These are phyloP conservation scores for Steinernema feltiae DNA, from an alignment of 1,140 invertebrate species.

Conservation along the genomic window DNA sequence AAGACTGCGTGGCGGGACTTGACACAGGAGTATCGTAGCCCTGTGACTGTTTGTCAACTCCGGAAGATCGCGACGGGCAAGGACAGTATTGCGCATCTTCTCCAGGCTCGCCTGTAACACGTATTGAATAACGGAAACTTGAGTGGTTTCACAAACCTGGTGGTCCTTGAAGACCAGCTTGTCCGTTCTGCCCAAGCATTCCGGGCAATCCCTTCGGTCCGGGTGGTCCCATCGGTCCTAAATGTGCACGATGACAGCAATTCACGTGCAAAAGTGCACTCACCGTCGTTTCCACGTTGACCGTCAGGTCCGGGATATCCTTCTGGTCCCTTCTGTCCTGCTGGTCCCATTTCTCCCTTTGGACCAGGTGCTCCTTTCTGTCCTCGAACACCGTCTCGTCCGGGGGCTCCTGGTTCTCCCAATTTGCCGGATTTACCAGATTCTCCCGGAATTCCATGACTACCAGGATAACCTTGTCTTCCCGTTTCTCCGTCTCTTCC, in stretches of 20 bases:
- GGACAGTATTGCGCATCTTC: conserved; percentile 42
- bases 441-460: conserved; percentile 36
- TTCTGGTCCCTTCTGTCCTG: conserved; percentile 40
- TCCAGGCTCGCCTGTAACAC: neutral
- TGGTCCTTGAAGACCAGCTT: conserved; percentile 30
- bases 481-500: conserved; percentile 22
- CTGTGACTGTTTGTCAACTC: conserved; percentile 31
- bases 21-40: conserved; percentile 1
- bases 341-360: conserved; percentile 3
- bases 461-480: conserved; percentile 15
- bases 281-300: conserved; percentile 43
- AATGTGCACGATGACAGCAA: conserved; percentile 11
- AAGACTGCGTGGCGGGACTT: neutral
- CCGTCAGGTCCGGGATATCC: conserved; percentile 46
- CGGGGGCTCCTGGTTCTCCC: conserved; percentile 32
- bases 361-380: conserved; percentile 30
- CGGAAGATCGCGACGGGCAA: conserved; percentile 37
- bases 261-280: neutral
- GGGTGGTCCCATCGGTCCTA: neutral
- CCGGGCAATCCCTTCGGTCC: conserved; percentile 27
- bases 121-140: neutral
- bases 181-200: conserved; percentile 43
- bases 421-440: conserved; percentile 31
- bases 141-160: conserved; percentile 6
- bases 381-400: conserved; percentile 32